Conservation (phyloP, 1,140 invertebrate genomes). For the Lanistes nyassanus region DNA sequence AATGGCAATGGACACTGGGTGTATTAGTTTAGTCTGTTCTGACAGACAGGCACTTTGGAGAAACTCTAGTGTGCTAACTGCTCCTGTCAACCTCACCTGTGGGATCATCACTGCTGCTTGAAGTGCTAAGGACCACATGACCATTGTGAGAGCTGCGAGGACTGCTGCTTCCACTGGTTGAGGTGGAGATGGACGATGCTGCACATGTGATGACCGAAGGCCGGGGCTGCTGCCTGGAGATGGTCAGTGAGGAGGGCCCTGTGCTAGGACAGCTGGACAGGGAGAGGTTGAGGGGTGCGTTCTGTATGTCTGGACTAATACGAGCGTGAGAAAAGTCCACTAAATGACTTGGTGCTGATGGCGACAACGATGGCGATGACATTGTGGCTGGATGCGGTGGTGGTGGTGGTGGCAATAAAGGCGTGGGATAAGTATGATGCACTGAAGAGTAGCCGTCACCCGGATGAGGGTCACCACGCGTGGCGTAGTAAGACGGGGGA, state of each 20-base stretch:
- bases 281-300: constrained; percentile 59
- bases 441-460: background rate
- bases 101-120: too few species aligned
- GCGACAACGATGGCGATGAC: constrained; percentile 26
- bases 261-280: constrained; percentile 38
- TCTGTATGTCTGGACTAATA: constrained; percentile 44
- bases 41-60: too few species aligned
- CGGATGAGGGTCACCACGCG: constrained; percentile 12
- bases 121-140: background rate
- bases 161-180: constrained; percentile 31
- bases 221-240: constrained; percentile 43
- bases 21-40: too few species aligned
- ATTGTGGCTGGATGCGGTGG: constrained; percentile 26
- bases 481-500: constrained; percentile 7
- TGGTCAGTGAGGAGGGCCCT: constrained; percentile 20
- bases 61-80: too few species aligned
- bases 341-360: constrained; percentile 19
- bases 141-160: constrained; percentile 3
- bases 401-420: constrained; percentile 11
- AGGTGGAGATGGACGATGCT: constrained; percentile 33
- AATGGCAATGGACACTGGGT: too few species aligned
- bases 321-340: constrained; percentile 20
- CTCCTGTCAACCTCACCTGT: too few species aligned
- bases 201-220: constrained; percentile 64
- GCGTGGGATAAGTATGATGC: constrained; percentile 18